phyloP scores from a whole-genome alignment of 2,888 invertebrate genomes.

The Hesperia comma region DNA sequence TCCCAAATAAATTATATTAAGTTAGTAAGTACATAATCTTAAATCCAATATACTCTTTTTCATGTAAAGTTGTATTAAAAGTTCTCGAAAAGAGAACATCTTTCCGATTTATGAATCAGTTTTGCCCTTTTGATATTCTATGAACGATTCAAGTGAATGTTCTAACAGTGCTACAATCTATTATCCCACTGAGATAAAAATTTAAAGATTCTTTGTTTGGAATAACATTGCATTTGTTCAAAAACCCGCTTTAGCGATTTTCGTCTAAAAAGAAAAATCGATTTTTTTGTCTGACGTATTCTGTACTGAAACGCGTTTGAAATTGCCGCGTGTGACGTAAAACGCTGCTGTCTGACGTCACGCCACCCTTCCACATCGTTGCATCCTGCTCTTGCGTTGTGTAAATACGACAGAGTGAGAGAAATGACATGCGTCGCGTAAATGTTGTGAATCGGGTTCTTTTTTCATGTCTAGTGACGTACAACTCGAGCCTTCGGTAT shows the following conservation, averaged over 20 bases:
- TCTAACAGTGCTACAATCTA: background rate
- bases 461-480: slow-evolving; percentile 67
- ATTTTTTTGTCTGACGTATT: slow-evolving; percentile 72
- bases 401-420: slow-evolving; percentile 60
- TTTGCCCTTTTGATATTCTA: slow-evolving; percentile 6
- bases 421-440: slow-evolving; percentile 63
- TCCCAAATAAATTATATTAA: too few relatives aligned
- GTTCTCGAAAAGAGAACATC: background rate
- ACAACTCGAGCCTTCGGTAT: slow-evolving; percentile 61
- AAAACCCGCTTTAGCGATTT: slow-evolving; percentile 17
- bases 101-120: slow-evolving; percentile 16
- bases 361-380: slow-evolving; percentile 49
- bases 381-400: slow-evolving; percentile 57
- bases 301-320: slow-evolving; percentile 64
- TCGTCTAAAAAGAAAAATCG: slow-evolving; percentile 59
- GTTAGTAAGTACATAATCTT: too few relatives aligned
- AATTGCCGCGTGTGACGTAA: slow-evolving; percentile 82
- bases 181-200: background rate
- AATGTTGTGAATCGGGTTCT: slow-evolving; percentile 78
- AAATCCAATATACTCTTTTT: too few relatives aligned
- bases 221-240: slow-evolving; percentile 5
- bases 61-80: background rate
- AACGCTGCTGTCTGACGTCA: slow-evolving; percentile 69
- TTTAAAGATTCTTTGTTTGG: slow-evolving; percentile 16
- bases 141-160: slow-evolving; percentile 16